phyloP scores from a whole-genome alignment of 2,888 invertebrate genomes.

The Pterostichus madidus region DNA sequence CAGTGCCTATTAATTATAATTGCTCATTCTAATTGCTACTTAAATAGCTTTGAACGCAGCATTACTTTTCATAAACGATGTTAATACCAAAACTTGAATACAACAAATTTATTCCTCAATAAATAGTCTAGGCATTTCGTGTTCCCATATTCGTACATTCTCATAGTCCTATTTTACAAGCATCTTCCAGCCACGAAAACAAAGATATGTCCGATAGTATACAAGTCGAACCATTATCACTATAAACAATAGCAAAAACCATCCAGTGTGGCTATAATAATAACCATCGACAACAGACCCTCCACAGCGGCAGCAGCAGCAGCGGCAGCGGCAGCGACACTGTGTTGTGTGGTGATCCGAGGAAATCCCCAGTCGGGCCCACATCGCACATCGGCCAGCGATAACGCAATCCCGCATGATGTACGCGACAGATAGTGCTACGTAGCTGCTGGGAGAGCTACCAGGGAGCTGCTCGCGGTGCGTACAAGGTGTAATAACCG shows the following conservation, averaged over 20 bases:
- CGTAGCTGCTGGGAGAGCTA: not conserved
- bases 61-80: no score
- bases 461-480: not conserved
- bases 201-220: slow-evolving; percentile 47
- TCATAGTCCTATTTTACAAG: not conserved
- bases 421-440: slow-evolving; percentile 50
- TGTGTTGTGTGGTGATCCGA: slow-evolving; percentile 36
- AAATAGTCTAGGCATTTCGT: not conserved
- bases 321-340: slow-evolving; percentile 7
- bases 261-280: slow-evolving; percentile 50
- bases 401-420: slow-evolving; percentile 57
- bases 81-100: not conserved
- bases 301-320: slow-evolving; percentile 10
- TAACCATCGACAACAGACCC: slow-evolving; percentile 44
- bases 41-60: no score
- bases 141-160: not conserved
- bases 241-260: slow-evolving; percentile 54
- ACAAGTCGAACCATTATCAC: slow-evolving; percentile 43
- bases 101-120: not conserved
- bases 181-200: not conserved
- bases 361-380: slow-evolving; percentile 42
- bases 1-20: no score
- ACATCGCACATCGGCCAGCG: slow-evolving; percentile 31
- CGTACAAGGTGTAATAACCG: no score
- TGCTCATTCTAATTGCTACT: no score